phyloP scores from a whole-genome alignment of 2,797 vertebrate genomes.

The Sparidentex hasta region DNA sequence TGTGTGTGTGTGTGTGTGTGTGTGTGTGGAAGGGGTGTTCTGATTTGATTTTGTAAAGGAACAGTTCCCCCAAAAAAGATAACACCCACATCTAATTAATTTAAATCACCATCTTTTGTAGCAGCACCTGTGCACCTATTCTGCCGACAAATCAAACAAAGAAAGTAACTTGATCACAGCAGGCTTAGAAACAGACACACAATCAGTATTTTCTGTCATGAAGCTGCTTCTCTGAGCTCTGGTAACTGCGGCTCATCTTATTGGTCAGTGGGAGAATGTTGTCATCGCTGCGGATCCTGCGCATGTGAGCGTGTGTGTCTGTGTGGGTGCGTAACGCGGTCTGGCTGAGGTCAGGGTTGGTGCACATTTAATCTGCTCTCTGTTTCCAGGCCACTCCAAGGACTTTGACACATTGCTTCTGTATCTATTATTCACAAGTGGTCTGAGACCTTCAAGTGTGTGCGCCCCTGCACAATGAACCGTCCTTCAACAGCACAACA shows the following conservation, averaged over 20 bases:
- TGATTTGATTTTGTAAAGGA: not conserved
- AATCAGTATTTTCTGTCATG: conserved; percentile 15
- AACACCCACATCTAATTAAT: not conserved
- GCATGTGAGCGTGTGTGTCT: conserved; percentile 47
- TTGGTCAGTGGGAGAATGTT: conserved; percentile 50
- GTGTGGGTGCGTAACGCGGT: conserved; percentile 67
- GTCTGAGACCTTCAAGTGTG: conserved; percentile 40
- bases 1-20: no score
- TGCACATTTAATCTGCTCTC: conserved; percentile 78
- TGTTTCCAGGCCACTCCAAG: conserved; percentile 81
- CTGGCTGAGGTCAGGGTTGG: conserved; percentile 75
- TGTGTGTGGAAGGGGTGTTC: no score
- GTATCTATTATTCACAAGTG: conserved; percentile 77
- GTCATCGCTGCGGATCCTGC: conserved; percentile 50
- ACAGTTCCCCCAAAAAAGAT: not conserved
- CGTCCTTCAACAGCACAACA: conserved; percentile 38
- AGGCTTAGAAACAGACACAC: conserved; percentile 21
- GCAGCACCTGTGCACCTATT: conserved; percentile 1
- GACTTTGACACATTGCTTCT: conserved; percentile 74
- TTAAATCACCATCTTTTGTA: not conserved
- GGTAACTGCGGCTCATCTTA: conserved; percentile 33
- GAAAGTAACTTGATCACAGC: conserved; percentile 16
- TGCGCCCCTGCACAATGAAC: not conserved
- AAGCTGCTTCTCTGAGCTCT: conserved; percentile 47
- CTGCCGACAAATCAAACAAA: conserved; percentile 23